Conservation (phyloP, 2,797 vertebrate genomes). For the Serranus cabrilla region DNA sequence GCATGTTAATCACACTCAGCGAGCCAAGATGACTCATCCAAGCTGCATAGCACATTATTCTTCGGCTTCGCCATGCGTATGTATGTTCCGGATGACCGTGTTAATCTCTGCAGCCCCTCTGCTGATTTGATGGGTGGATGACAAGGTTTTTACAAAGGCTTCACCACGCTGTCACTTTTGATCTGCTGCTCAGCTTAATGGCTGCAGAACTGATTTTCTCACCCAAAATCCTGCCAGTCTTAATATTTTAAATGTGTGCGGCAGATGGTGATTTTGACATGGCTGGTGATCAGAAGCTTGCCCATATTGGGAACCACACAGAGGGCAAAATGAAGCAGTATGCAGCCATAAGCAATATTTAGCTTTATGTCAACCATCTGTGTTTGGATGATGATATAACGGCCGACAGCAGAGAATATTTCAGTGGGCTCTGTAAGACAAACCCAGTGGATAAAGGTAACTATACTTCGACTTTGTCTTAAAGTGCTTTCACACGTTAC, state of each 20-base stretch:
- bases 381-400: constrained; percentile 34
- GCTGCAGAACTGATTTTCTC: constrained; percentile 47
- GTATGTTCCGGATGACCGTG: constrained; percentile 44
- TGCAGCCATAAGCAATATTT: constrained; percentile 33
- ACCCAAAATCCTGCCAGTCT: constrained; percentile 48
- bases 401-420: constrained; percentile 9
- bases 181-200: constrained; percentile 50
- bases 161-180: constrained; percentile 53
- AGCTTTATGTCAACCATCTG: constrained; percentile 42
- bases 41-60: constrained; percentile 32
- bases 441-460: not conserved
- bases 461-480: not conserved
- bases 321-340: constrained; percentile 33
- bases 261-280: constrained; percentile 63
- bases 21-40: constrained; percentile 42
- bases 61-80: constrained; percentile 40
- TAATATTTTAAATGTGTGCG: constrained; percentile 50
- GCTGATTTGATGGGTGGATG: constrained; percentile 61
- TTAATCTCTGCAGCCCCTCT: constrained; percentile 53
- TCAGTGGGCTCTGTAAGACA: constrained; percentile 9
- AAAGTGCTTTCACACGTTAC: not conserved
- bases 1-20: constrained; percentile 42
- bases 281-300: constrained; percentile 37
- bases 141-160: constrained; percentile 52
- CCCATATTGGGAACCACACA: constrained; percentile 23